A percentile compares a stretch with the other conserved stretches of the same genome.
phyloP scores from a whole-genome alignment of 2,888 invertebrate species.

The Amaurobius ferox region DNA sequence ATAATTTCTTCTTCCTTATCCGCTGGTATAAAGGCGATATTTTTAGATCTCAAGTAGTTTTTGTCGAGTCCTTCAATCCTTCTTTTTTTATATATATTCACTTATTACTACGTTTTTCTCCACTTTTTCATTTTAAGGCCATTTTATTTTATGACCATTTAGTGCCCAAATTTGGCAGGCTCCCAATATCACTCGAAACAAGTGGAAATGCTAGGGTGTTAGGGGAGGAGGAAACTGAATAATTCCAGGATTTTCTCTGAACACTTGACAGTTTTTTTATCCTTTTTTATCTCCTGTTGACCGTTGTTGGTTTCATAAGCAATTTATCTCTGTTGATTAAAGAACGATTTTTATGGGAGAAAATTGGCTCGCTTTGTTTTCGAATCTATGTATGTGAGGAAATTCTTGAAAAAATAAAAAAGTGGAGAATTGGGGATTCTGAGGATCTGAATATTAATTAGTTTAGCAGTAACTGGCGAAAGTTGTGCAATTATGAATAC shows the following conservation, averaged over 20 bases:
- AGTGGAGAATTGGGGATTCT: neutral
- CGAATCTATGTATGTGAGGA: neutral
- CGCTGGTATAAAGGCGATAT: constrained; percentile 18
- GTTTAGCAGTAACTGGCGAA: no score
- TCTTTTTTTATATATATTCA: constrained; percentile 39
- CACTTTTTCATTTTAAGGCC: constrained; percentile 41
- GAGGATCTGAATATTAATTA: neutral
- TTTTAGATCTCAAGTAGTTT: constrained; percentile 46
- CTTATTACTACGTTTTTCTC: constrained; percentile 26
- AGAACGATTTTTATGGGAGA: neutral
- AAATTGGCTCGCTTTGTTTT: neutral
- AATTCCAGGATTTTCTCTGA: constrained; percentile 48
- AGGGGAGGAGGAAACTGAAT: constrained; percentile 26
- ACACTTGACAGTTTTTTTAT: constrained; percentile 43
- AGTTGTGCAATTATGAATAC: no score
- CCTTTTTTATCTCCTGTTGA: constrained; percentile 33
- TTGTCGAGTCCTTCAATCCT: constrained; percentile 44
- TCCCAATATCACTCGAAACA: constrained; percentile 60
- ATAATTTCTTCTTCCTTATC: neutral
- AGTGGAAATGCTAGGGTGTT: constrained; percentile 44
- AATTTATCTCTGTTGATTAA: constrained; percentile 8
- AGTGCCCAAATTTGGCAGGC: constrained; percentile 46
- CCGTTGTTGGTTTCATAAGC: constrained; percentile 39
- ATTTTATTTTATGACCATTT: constrained; percentile 60
- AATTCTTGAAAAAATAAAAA: neutral